These are phyloP conservation scores for Helleia helle DNA, from an alignment of 2,888 invertebrate species.

Conservation along the genomic window DNA sequence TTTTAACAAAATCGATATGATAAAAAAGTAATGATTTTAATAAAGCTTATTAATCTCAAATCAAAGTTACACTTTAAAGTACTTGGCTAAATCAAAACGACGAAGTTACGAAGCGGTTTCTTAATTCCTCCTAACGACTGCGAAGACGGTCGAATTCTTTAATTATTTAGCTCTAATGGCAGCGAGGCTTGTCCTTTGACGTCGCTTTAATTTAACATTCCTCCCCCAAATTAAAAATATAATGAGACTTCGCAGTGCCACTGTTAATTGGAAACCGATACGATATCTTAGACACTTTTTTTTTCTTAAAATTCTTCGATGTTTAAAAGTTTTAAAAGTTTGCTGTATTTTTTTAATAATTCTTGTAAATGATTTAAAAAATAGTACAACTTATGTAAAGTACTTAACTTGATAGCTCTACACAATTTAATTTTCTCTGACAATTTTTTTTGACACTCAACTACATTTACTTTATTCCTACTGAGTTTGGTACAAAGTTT, in stretches of 20 bases:
- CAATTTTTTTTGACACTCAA: no score
- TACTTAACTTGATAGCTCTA: no score
- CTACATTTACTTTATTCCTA: no score
- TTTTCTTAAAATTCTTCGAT: slow-evolving; percentile 12
- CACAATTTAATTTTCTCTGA: no score
- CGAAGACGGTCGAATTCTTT: slow-evolving; percentile 68
- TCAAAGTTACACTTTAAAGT: slow-evolving; percentile 30
- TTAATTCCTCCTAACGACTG: slow-evolving; percentile 62
- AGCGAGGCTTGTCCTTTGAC: slow-evolving; percentile 67
- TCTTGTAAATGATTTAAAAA: no score
- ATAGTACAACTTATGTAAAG: no score
- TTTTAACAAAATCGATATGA: no score
- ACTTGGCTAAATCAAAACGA: no score
- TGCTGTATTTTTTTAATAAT: no score
- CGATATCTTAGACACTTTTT: slow-evolving; percentile 28
- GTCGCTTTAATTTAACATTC: slow-evolving; percentile 69
- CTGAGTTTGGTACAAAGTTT: no score
- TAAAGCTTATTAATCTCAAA: slow-evolving; percentile 27
- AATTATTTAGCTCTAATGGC: slow-evolving; percentile 73
- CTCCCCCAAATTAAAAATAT: slow-evolving; percentile 74
- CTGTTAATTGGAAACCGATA: slow-evolving; percentile 74
- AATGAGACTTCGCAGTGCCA: slow-evolving; percentile 65
- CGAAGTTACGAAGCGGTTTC: slow-evolving; percentile 52
- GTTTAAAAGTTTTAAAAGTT: slow-evolving; percentile 1
- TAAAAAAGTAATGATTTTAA: no score